phyloP scores from a whole-genome alignment of 2,113 vertebrate genomes.

The Acanthochromis polyacanthus region DNA sequence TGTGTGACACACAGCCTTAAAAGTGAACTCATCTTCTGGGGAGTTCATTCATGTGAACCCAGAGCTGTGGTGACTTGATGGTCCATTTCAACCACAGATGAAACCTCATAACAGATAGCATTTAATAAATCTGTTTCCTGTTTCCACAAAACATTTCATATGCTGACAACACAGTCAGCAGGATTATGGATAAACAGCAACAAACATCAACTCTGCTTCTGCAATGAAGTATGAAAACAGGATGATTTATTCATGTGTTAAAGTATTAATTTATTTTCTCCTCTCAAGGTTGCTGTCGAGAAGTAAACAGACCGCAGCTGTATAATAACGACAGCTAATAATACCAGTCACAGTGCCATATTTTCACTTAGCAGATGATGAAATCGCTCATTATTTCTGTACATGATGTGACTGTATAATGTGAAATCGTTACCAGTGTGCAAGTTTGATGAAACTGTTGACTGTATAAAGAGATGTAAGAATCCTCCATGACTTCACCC shows the following conservation, averaged over 20 bases:
- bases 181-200: conserved; percentile 33
- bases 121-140: conserved; percentile 50
- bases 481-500: too few species aligned
- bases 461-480: neutral
- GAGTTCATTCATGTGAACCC: conserved; percentile 40
- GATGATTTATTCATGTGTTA: conserved; percentile 19
- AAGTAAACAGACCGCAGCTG: neutral
- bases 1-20: conserved; percentile 26
- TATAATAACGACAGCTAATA: neutral
- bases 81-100: conserved; percentile 68
- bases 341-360: neutral
- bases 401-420: neutral
- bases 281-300: conserved; percentile 11
- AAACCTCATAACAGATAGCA: conserved; percentile 50
- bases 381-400: neutral
- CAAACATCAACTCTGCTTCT: neutral
- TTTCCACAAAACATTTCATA: conserved; percentile 30
- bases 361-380: neutral
- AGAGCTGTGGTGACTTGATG: conserved; percentile 62
- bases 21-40: conserved; percentile 21
- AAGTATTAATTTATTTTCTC: conserved; percentile 16
- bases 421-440: neutral
- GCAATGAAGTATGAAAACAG: neutral
- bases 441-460: neutral
- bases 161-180: conserved; percentile 29